Percentiles rank a stretch among this genome's conserved stretches.
phyloP scores from a whole-genome alignment of 2,888 invertebrate genomes.

The Calliphora vomitoria region DNA sequence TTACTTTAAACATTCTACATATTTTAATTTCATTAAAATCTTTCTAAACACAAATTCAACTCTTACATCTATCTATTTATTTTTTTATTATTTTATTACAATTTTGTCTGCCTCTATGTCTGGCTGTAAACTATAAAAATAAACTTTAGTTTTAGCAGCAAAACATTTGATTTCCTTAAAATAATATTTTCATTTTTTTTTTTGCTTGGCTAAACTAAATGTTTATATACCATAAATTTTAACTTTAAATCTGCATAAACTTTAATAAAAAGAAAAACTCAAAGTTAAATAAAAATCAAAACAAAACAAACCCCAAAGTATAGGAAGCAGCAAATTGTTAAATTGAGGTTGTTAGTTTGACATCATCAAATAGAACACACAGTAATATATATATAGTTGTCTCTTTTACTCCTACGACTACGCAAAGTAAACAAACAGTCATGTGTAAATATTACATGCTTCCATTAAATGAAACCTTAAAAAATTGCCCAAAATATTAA shows the following conservation, averaged over 20 bases:
- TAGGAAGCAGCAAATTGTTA: background rate
- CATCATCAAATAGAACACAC: conserved; percentile 8
- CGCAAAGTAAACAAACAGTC: background rate
- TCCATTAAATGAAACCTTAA: conserved; percentile 4
- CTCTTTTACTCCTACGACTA: background rate
- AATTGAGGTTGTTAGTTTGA: conserved; percentile 16
- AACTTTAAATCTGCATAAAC: conserved; percentile 38
- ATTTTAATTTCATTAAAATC: background rate
- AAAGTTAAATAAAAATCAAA: background rate
- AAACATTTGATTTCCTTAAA: conserved; percentile 49
- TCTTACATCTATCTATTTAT: background rate
- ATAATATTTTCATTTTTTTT: conserved; percentile 26
- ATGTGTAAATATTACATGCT: conserved; percentile 18
- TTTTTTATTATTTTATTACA: conserved; percentile 54
- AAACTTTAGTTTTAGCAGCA: background rate
- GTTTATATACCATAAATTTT: conserved; percentile 47
- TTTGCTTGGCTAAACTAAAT: conserved; percentile 7
- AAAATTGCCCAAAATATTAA: background rate
- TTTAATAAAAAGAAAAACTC: conserved; percentile 20
- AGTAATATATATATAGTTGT: background rate
- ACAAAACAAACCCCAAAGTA: background rate
- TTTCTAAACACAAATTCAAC: background rate
- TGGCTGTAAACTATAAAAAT: conserved; percentile 18
- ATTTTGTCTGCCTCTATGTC: conserved; percentile 64
- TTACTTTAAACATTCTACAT: background rate